phyloP scores from a whole-genome alignment of 2,888 invertebrate species.

The Onthophagus sagittarius region DNA sequence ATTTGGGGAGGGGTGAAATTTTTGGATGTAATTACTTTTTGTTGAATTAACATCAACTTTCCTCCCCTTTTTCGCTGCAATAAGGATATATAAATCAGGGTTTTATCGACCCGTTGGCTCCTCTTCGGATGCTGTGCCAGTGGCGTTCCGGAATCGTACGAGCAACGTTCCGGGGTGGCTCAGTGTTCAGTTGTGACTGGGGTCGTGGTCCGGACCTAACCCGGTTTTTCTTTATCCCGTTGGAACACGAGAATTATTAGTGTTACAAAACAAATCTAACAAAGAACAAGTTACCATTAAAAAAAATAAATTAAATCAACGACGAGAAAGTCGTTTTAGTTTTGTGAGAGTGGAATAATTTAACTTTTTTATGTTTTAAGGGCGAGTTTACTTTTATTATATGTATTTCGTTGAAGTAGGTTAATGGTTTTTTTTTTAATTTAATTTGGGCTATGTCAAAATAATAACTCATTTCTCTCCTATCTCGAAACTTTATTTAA shows the following conservation, averaged over 20 bases:
- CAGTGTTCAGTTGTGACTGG: slow-evolving; percentile 15
- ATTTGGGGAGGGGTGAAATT: too few relatives aligned
- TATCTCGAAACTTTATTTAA: too few relatives aligned
- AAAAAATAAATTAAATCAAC: too few relatives aligned
- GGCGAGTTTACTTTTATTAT: too few relatives aligned
- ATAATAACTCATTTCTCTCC: too few relatives aligned
- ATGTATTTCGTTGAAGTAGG: too few relatives aligned
- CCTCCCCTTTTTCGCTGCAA: not conserved
- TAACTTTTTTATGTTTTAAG: too few relatives aligned
- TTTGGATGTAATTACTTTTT: not conserved
- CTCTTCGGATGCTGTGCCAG: slow-evolving; percentile 41
- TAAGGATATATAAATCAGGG: slow-evolving; percentile 17
- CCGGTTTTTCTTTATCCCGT: not conserved
- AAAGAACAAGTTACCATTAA: too few relatives aligned
- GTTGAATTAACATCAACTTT: not conserved
- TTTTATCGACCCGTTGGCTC: slow-evolving; percentile 41
- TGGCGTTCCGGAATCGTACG: slow-evolving; percentile 27
- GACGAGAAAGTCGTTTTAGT: too few relatives aligned
- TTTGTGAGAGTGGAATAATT: too few relatives aligned
- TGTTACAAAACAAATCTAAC: not conserved
- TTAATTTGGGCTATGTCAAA: too few relatives aligned
- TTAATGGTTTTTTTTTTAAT: too few relatives aligned
- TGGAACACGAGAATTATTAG: not conserved
- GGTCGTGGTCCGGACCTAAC: not conserved
- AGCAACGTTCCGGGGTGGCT: slow-evolving; percentile 30